Evolutionary conservation across 2,113 vertebrate species (phyloP), one percentile per base, ranked within the genome.

Genomic region (Megaleporinus macrocephalus): DNA sequence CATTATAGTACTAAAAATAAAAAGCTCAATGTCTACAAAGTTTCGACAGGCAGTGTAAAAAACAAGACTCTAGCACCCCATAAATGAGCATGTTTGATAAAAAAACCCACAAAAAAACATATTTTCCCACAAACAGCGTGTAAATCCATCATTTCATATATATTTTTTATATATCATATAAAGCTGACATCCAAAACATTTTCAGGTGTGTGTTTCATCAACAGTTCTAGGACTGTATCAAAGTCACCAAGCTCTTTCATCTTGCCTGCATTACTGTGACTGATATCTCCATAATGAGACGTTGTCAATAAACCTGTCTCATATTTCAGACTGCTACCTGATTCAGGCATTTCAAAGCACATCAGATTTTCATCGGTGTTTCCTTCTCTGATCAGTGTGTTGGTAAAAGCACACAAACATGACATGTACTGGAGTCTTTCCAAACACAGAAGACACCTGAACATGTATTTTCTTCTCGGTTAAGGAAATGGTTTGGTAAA

Each of bases 401-500:
- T 5, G 16, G 53, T 22, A 22, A 55, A 55, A 55, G 14, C 16
- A 55, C 53, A 55, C 5, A 22, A 55, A 7, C 53, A 55, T 13
- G 20, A 20, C 53, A 22, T 55, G 22, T 26, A n/a, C 24, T 2
- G 22, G n/a, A 26, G 57, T 1, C 10, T 26, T 5, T 24, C n/a
- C 7, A 2, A 61, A 61, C n/a, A 4, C 41, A 61, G 77, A 75
- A 44, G 7, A 22, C 16, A 22, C 1, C 18, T 22, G n/a, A 68
- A 36, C 79, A 75, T 84, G 70, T 79, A 53, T 10, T 79, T 44
- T 61, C 36, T 73, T 33, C 59, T 73, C 61, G 29, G 76, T 66
- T 61, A 59, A 49, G 66, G 63, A 57, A 47, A 68, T 59, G 22
- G 61, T 51, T 61, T 1, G 9, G n/a, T 4, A 26, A 61, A 24